Conservation (phyloP, 2,113 vertebrate species). For the Tragelaphus strepsiceros region DNA sequence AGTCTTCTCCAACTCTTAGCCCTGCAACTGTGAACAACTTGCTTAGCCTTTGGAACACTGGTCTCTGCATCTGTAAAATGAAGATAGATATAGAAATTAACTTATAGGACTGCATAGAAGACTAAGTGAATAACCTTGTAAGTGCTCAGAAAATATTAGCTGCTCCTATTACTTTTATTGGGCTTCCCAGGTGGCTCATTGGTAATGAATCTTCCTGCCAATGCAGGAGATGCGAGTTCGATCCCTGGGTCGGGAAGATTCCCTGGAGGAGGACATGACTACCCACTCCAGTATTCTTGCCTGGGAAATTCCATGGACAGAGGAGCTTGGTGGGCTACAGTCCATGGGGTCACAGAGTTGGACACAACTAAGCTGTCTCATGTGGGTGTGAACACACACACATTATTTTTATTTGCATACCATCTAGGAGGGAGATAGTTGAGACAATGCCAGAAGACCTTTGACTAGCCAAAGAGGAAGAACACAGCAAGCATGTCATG, state of each 20-base stretch:
- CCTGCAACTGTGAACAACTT: background rate
- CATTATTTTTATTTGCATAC: background rate
- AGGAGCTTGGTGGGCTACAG: background rate
- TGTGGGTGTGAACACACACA: fast-evolving
- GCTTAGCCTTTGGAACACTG: background rate
- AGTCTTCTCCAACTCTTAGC: background rate
- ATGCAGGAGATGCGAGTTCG: fast-evolving
- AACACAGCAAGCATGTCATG: background rate
- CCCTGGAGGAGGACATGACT: background rate
- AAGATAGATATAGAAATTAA: background rate
- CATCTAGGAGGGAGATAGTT: background rate
- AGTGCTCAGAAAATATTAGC: background rate
- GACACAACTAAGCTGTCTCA: background rate
- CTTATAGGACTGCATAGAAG: background rate
- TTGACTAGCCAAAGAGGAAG: background rate
- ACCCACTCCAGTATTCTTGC: background rate
- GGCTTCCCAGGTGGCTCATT: background rate
- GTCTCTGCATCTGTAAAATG: background rate
- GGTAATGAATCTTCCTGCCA: background rate
- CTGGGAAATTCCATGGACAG: background rate
- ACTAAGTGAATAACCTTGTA: background rate
- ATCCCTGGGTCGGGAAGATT: background rate
- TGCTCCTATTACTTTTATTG: background rate
- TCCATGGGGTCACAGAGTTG: background rate
- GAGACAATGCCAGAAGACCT: background rate